A percentile compares a stretch with the other conserved stretches of the same genome.
Conservation (phyloP, 2,888 invertebrate species). For the Brenthis daphne region DNA sequence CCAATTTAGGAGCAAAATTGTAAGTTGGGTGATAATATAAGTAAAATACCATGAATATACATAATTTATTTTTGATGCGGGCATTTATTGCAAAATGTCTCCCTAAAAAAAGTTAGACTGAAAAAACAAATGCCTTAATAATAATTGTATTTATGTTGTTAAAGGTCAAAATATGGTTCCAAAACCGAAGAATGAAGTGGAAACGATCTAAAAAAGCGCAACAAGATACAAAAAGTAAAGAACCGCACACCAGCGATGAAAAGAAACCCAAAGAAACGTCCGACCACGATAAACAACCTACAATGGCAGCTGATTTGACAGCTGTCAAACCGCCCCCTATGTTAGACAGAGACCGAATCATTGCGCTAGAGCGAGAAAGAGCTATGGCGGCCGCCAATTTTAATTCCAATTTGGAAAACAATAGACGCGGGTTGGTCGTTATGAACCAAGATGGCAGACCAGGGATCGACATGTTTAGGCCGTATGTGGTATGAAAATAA, state of each 20-base stretch:
- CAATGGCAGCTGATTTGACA: constrained; percentile 71
- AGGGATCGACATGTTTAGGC: constrained; percentile 77
- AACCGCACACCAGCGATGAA: constrained; percentile 61
- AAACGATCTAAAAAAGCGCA: constrained; percentile 98
- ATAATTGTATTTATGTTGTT: constrained; percentile 43
- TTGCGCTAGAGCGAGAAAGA: constrained; percentile 72
- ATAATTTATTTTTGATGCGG: background rate
- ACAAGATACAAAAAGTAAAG: constrained; percentile 89
- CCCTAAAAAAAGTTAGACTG: background rate
- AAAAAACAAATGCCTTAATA: background rate
- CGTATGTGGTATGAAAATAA: constrained; percentile 79
- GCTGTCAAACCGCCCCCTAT: constrained; percentile 73
- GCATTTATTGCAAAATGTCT: background rate
- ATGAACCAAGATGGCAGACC: constrained; percentile 75
- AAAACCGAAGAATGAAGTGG: constrained; percentile 99
- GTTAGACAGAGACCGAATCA: constrained; percentile 77
- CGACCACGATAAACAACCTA: constrained; percentile 60
- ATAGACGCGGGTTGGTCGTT: constrained; percentile 71
- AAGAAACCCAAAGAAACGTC: constrained; percentile 61
- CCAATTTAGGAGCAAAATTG: background rate
- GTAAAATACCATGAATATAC: too few relatives aligned
- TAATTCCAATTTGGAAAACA: constrained; percentile 78
- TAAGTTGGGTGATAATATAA: background rate
- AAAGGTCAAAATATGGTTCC: constrained; percentile 99
- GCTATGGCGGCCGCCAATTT: constrained; percentile 78